A percentile compares a stretch with the other conserved stretches of the same genome.
phyloP scores from a whole-genome alignment of 2,797 vertebrate genomes.

The Pantherophis vulpinus region DNA sequence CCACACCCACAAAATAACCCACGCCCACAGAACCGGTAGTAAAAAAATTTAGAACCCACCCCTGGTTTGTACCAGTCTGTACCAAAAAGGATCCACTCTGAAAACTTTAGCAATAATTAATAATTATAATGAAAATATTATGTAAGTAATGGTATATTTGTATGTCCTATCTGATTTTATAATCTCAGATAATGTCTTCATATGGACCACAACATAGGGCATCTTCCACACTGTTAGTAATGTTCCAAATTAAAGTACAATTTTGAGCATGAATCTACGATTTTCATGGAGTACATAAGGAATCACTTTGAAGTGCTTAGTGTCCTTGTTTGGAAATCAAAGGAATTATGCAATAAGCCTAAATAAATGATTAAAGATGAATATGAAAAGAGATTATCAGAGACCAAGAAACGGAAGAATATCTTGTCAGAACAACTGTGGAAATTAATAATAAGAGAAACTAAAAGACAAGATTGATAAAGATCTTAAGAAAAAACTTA shows the following conservation, averaged over 20 bases:
- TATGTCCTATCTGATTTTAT: background rate
- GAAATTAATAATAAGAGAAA: background rate
- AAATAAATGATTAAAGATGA: background rate
- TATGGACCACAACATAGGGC: background rate
- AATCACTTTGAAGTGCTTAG: background rate
- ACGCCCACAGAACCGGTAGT: too few relatives aligned
- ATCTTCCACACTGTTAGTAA: background rate
- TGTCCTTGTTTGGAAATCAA: background rate
- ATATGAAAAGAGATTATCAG: background rate
- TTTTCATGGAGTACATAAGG: background rate
- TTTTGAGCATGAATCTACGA: background rate
- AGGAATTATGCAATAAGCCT: background rate
- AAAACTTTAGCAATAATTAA: background rate
- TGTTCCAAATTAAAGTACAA: background rate
- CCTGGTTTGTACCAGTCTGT: background rate
- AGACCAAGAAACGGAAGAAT: background rate
- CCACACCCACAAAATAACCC: too few relatives aligned
- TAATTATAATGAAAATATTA: background rate
- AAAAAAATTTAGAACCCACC: too few relatives aligned
- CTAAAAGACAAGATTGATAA: background rate
- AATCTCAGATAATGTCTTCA: background rate
- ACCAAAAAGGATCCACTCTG: background rate
- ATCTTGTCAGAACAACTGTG: background rate
- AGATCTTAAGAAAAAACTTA: background rate
- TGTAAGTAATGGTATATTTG: background rate